Evolutionary conservation across 2,797 vertebrate species (phyloP).

Genomic region (Lagocephalus sceleratus): DNA sequence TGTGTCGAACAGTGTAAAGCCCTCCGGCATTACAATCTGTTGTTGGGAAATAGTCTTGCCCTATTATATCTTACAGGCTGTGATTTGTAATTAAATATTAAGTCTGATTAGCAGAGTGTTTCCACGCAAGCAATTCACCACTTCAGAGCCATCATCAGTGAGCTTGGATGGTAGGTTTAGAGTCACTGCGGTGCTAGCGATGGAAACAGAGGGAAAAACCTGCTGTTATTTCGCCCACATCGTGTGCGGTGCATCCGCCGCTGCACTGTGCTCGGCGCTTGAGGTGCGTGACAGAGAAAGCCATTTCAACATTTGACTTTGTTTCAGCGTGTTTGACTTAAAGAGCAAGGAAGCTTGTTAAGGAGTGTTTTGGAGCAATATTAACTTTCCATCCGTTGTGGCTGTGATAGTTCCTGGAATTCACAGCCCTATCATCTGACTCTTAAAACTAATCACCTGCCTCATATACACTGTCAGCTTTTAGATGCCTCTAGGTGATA

Average conservation of each 20-base stretch:
- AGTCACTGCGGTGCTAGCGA: background rate
- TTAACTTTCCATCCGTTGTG: slow-evolving; percentile 52
- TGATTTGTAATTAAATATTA: slow-evolving; percentile 59
- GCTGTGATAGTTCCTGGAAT: slow-evolving; percentile 54
- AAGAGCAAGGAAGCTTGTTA: slow-evolving; percentile 47
- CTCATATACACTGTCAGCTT: slow-evolving; percentile 58
- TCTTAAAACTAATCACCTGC: slow-evolving; percentile 68
- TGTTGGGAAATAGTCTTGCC: slow-evolving; percentile 47
- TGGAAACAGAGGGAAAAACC: slow-evolving; percentile 5
- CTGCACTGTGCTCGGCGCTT: slow-evolving; percentile 18
- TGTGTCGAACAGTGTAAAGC: slow-evolving; percentile 47
- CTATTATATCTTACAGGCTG: slow-evolving; percentile 44
- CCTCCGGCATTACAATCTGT: slow-evolving; percentile 44
- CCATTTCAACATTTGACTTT: slow-evolving; percentile 47
- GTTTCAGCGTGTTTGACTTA: slow-evolving; percentile 45
- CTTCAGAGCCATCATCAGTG: slow-evolving; percentile 10
- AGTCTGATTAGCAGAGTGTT: slow-evolving; percentile 41
- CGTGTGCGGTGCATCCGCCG: background rate
- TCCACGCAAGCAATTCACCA: slow-evolving; percentile 15
- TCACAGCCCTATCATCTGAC: slow-evolving; percentile 65
- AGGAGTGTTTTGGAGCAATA: slow-evolving; percentile 43
- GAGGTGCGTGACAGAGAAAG: slow-evolving; percentile 38
- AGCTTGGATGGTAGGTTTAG: background rate
- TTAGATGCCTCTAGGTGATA: slow-evolving; percentile 59
- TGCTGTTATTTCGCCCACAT: background rate